Evolutionary conservation across 2,113 vertebrate genomes (phyloP), one percentile per base, ranked within the genome.

Genomic region (Micronycteris hirsuta): DNA sequence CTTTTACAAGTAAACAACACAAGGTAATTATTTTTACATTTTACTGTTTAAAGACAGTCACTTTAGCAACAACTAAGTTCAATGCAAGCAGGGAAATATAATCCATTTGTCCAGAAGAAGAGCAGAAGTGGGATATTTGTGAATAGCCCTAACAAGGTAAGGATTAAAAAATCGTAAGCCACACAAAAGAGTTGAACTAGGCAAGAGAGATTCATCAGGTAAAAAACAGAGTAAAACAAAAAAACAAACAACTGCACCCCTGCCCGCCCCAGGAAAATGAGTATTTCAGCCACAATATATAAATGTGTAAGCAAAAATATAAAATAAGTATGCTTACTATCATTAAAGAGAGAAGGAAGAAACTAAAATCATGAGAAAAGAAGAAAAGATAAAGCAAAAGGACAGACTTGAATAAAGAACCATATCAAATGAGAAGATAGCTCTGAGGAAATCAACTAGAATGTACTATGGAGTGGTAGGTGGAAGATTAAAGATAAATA

Each of bases 401-500:
- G 33, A 87, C 76, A 90, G 33, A 95, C n/a, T 49, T 65, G 5
- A 87, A 19, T 24, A 86, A 65, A 86, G 20, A 95, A 85, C 4
- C 33, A 94, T 92, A 95, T 93, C 20, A 88, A 88, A 82, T 49
- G 91, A 38, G 36, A 96, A 83, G 58, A 86, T 26, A 70, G 43
- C 63, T 88, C 58, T 77, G 54, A 94, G 14, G 67, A 94, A 93
- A 92, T 68, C 68, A 94, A 95, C 38, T 17, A 80, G 67, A 91
- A 92, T 90, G 41, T 71, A 73, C 61, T 78, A 61, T 36, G 87
- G 74, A 89, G 38, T 84, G 91, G 96, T 87, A 96, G 88, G 90
- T 96, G 87, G 76, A 93, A 95, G 45, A 92, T n/a, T 84, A 14
- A 76, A 95, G 85, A 81, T 88, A 96, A 85, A 88, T 71, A 97